These are phyloP conservation scores for Suillia variegata DNA, from an alignment of 2,888 invertebrate species.

Conservation along the genomic window DNA sequence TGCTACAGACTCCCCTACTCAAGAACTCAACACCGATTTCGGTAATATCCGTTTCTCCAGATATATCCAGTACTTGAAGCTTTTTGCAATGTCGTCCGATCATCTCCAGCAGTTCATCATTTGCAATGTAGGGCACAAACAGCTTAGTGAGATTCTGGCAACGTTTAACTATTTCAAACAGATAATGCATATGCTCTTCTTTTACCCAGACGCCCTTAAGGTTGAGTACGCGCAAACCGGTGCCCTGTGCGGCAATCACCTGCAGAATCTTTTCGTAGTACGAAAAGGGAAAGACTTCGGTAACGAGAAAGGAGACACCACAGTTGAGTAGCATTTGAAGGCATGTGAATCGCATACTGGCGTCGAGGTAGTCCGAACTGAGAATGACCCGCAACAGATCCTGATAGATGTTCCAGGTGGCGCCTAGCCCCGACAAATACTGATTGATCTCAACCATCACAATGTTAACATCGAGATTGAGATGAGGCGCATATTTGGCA, in stretches of 20 bases:
- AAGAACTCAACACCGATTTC: constrained; percentile 69
- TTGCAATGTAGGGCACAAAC: constrained; percentile 72
- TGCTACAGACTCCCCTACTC: constrained; percentile 64
- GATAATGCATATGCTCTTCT: constrained; percentile 69
- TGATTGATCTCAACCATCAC: constrained; percentile 68
- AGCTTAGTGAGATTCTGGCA: constrained; percentile 67
- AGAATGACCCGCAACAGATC: constrained; percentile 71
- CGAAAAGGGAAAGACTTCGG: constrained; percentile 74
- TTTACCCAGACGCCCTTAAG: constrained; percentile 77
- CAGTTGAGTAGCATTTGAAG: constrained; percentile 70
- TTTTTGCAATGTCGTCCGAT: constrained; percentile 66
- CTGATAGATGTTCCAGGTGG: constrained; percentile 72
- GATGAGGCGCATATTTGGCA: constrained; percentile 63
- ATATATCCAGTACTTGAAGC: constrained; percentile 69
- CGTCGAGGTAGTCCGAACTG: constrained; percentile 70
- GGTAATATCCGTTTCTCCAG: constrained; percentile 73
- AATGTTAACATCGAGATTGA: constrained; percentile 66
- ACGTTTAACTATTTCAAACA: constrained; percentile 68
- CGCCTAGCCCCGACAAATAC: constrained; percentile 67
- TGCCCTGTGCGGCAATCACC: constrained; percentile 69
- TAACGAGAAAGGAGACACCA: constrained; percentile 70
- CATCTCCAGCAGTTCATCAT: constrained; percentile 70
- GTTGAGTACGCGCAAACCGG: constrained; percentile 69
- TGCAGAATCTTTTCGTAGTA: constrained; percentile 73
- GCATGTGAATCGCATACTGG: constrained; percentile 70